Conservation (phyloP, 2,113 vertebrate genomes). For the Vicugna pacos region DNA sequence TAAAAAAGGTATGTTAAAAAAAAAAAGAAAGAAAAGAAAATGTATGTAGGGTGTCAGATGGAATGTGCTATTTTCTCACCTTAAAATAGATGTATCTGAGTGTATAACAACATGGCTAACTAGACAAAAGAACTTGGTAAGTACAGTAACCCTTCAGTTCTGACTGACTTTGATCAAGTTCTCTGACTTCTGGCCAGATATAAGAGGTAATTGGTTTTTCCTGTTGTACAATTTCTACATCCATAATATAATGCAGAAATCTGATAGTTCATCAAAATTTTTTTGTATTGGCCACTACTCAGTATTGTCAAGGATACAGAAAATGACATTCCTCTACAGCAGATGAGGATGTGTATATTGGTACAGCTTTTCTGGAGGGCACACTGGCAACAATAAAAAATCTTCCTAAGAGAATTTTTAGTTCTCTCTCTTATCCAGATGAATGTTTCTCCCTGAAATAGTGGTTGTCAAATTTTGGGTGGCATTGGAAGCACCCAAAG, state of each 20-base stretch:
- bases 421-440: neutral
- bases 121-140: neutral
- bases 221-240: neutral
- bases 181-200: neutral
- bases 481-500: neutral
- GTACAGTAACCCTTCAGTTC: neutral
- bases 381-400: neutral
- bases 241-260: neutral
- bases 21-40: neutral
- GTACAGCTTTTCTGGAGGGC: neutral
- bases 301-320: neutral
- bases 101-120: neutral
- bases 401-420: neutral
- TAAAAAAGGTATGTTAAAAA: too few relatives aligned
- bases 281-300: neutral
- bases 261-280: too few relatives aligned
- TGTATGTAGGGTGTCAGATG: neutral
- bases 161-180: neutral
- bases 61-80: neutral
- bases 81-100: neutral
- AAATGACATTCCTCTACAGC: neutral
- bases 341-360: neutral
- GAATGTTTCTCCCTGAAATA: neutral
- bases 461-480: neutral
- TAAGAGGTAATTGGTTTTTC: neutral